Percentiles rank a stretch among this genome's conserved stretches.
Conservation (phyloP, 2,888 invertebrate species). For the Danaus chrysippus region DNA sequence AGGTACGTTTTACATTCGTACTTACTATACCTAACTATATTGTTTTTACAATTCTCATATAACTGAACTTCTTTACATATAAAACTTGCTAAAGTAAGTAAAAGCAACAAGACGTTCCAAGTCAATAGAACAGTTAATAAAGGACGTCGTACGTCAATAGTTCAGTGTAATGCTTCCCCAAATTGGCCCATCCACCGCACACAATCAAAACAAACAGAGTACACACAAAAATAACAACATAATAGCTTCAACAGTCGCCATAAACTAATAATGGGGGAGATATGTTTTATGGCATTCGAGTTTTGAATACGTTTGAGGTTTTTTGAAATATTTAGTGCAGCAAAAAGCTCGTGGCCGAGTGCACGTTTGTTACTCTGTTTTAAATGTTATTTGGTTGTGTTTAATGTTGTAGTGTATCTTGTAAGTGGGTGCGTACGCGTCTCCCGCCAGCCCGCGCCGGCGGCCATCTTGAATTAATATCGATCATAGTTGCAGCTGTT, state of each 20-base stretch:
- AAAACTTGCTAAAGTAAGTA: too few species aligned
- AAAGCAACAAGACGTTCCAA: too few species aligned
- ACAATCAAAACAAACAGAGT: constrained; percentile 72
- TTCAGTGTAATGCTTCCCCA: constrained; percentile 59
- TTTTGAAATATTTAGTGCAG: constrained; percentile 69
- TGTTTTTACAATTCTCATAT: constrained; percentile 26
- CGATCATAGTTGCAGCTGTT: constrained; percentile 77
- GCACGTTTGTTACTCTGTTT: constrained; percentile 50
- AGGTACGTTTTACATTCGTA: constrained; percentile 9
- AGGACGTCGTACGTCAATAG: constrained; percentile 50
- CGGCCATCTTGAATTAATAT: constrained; percentile 76
- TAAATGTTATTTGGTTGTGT: constrained; percentile 24
- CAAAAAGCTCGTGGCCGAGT: constrained; percentile 57
- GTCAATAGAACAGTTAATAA: constrained; percentile 36
- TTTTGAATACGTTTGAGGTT: constrained; percentile 69
- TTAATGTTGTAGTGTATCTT: constrained; percentile 56
- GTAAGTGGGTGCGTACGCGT: constrained; percentile 65
- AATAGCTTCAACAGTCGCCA: constrained; percentile 74
- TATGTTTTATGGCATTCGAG: constrained; percentile 75
- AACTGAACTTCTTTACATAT: too few species aligned
- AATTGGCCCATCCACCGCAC: constrained; percentile 67
- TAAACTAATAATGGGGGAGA: constrained; percentile 79
- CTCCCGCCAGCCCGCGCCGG: constrained; percentile 67
- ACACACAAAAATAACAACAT: constrained; percentile 71
- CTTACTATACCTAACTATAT: constrained; percentile 15